These are phyloP conservation scores for Spilosoma lubricipeda DNA, from an alignment of 2,888 invertebrate genomes.

Conservation along the genomic window DNA sequence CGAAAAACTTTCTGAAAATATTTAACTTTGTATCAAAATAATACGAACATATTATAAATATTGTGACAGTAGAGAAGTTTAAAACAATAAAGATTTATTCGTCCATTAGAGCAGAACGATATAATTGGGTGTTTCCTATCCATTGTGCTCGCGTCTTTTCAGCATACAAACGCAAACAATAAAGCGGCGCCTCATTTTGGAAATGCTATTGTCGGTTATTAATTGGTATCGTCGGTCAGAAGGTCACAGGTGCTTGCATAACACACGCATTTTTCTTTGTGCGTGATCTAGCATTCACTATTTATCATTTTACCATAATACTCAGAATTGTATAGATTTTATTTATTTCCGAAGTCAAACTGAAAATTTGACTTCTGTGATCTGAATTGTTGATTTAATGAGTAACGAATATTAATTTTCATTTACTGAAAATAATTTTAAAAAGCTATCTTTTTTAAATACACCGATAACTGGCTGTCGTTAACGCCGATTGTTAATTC, in stretches of 20 bases:
- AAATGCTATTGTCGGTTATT: conserved; percentile 39
- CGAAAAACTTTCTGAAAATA: not conserved
- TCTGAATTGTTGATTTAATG: not conserved
- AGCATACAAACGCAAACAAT: conserved; percentile 47
- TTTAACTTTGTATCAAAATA: not conserved
- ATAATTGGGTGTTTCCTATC: conserved; percentile 50
- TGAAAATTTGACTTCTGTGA: not conserved
- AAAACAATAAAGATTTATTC: conserved; percentile 41
- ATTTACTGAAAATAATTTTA: not conserved
- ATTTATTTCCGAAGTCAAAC: not conserved
- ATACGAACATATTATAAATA: conserved; percentile 13
- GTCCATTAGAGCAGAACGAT: conserved; percentile 43
- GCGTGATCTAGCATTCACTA: not conserved
- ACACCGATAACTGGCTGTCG: no score
- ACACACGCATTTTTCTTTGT: not conserved
- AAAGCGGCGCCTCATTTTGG: conserved; percentile 31
- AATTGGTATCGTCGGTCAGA: conserved; percentile 31
- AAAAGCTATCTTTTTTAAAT: not conserved
- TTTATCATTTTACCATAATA: not conserved
- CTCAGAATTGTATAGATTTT: not conserved
- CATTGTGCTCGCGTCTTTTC: conserved; percentile 41
- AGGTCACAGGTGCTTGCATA: not conserved
- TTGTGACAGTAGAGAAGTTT: conserved; percentile 18
- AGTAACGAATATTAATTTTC: not conserved
- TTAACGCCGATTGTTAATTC: no score